phyloP scores from a whole-genome alignment of 2,888 invertebrate species.

The Hirtodrosophila confusa region DNA sequence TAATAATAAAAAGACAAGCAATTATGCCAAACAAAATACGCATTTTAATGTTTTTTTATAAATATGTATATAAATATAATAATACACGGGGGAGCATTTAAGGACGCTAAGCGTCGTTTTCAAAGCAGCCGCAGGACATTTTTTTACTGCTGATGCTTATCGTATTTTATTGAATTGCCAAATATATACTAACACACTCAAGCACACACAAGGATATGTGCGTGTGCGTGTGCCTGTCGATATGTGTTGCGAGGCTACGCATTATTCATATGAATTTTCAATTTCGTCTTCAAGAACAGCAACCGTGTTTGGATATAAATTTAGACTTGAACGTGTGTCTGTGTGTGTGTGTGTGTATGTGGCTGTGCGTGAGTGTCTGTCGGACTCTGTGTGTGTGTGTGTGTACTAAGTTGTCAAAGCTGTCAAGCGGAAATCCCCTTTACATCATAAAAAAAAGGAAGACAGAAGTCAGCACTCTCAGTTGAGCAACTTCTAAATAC shows the following conservation, averaged over 20 bases:
- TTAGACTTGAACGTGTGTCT: conserved; percentile 48
- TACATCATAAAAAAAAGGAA: conserved; percentile 58
- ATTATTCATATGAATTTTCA: conserved; percentile 70
- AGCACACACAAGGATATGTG: background rate
- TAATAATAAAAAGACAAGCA: conserved; percentile 17
- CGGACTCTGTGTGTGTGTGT: conserved; percentile 12
- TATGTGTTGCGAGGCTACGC: conserved; percentile 25
- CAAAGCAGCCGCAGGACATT: conserved; percentile 56
- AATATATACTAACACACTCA: conserved; percentile 32
- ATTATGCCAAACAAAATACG: conserved; percentile 9
- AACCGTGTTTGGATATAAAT: conserved; percentile 54
- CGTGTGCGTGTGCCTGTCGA: conserved; percentile 22
- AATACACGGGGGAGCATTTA: conserved; percentile 25
- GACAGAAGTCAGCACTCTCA: background rate
- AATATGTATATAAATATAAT: conserved; percentile 27
- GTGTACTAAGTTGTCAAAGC: conserved; percentile 72
- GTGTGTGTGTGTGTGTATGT: conserved; percentile 14
- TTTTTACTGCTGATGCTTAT: conserved; percentile 51
- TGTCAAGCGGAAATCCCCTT: conserved; percentile 76
- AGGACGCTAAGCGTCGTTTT: conserved; percentile 33
- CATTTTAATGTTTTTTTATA: conserved; percentile 42
- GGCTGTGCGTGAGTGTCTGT: conserved; percentile 15
- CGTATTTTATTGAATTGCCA: conserved; percentile 72
- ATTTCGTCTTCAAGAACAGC: conserved; percentile 64
- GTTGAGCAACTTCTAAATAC: conserved; percentile 20